These are phyloP conservation scores for Paracyclopina nana DNA, from an alignment of 1,140 invertebrate genomes.

Conservation along the genomic window DNA sequence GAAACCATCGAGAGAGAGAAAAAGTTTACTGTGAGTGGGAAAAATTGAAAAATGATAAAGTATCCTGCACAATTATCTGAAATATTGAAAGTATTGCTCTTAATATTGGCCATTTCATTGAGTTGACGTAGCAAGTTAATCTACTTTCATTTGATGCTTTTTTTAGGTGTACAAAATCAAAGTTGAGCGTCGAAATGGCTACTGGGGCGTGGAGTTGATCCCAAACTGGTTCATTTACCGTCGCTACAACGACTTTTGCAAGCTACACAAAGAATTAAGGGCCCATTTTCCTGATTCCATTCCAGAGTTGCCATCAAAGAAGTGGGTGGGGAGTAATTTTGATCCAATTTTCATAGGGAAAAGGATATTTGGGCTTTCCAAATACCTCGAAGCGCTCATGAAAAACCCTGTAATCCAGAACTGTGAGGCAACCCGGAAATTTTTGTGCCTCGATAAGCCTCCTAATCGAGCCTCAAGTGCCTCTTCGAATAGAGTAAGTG, in stretches of 20 bases:
- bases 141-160: no score
- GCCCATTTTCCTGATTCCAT: neutral
- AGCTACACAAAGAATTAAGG: neutral
- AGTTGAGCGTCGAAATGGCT: neutral
- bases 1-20: no score
- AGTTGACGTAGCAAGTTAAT: no score
- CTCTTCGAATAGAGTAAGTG: neutral
- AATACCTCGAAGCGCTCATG: neutral
- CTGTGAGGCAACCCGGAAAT: neutral
- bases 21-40: no score
- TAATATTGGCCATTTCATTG: no score
- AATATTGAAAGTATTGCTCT: no score
- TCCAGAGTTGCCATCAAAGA: neutral
- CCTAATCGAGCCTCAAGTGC: neutral
- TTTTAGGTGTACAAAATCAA: constrained; percentile 1
- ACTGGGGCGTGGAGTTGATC: neutral
- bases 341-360: neutral
- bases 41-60: no score
- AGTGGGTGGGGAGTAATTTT: neutral
- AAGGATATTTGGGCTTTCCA: neutral
- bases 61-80: no score
- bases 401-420: neutral
- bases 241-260: neutral
- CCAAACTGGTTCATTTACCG: neutral
- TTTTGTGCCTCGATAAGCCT: constrained; percentile 2